phyloP scores from a whole-genome alignment of 2,888 invertebrate species.

The Caenorhabditis wallacei region DNA sequence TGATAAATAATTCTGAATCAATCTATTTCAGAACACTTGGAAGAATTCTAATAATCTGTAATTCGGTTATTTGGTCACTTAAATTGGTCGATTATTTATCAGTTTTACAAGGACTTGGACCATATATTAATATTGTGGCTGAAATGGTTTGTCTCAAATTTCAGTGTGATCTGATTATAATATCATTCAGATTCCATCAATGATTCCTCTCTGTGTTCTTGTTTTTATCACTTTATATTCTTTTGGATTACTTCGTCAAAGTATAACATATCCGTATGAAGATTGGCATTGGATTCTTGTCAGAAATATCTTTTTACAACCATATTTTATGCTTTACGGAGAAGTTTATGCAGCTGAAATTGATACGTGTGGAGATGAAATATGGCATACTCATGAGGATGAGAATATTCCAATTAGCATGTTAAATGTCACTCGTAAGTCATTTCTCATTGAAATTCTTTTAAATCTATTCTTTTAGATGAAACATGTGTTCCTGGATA shows the following conservation, averaged over 20 bases:
- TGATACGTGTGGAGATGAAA: conserved; percentile 86
- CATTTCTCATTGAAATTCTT: background rate
- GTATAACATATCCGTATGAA: conserved; percentile 93
- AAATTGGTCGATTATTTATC: conserved; percentile 95
- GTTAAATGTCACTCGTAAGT: conserved; percentile 70
- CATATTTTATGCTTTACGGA: conserved; percentile 99
- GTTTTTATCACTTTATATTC: conserved; percentile 96
- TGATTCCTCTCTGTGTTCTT: conserved; percentile 97
- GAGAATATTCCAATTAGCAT: conserved; percentile 70
- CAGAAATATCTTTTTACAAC: conserved; percentile 93
- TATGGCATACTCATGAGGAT: conserved; percentile 74
- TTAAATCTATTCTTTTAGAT: conserved; percentile 49
- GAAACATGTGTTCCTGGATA: conserved; percentile 82
- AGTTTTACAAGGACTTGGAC: conserved; percentile 95
- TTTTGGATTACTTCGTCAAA: conserved; percentile 95
- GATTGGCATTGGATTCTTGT: conserved; percentile 93
- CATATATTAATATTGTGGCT: conserved; percentile 98
- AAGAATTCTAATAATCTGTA: conserved; percentile 89
- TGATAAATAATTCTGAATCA: background rate
- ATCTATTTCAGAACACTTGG: conserved; percentile 85
- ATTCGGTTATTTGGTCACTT: conserved; percentile 86
- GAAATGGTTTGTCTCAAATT: conserved; percentile 88
- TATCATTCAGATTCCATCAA: conserved; percentile 86
- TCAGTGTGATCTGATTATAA: background rate
- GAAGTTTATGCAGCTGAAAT: conserved; percentile 97